These are phyloP conservation scores for Volucella bombylans DNA, from an alignment of 2,888 invertebrate genomes.

Conservation along the genomic window DNA sequence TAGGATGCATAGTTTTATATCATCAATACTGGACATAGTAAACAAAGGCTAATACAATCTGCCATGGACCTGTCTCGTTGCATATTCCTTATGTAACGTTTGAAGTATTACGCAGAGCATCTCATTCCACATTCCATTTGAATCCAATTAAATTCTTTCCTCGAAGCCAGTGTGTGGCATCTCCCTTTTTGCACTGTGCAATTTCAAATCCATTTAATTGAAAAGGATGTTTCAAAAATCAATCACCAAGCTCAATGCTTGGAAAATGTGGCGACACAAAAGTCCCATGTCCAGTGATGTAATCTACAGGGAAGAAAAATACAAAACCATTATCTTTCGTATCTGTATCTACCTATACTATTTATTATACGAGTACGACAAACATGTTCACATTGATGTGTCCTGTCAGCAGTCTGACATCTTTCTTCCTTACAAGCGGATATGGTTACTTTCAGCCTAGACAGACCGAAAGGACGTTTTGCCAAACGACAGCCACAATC, in stretches of 20 bases:
- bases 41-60: too few relatives aligned
- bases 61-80: too few relatives aligned
- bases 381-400: constrained; percentile 14
- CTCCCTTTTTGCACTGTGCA: neutral
- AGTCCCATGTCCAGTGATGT: constrained; percentile 9
- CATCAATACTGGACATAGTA: too few relatives aligned
- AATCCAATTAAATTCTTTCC: neutral
- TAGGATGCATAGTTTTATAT: too few relatives aligned
- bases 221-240: constrained; percentile 47
- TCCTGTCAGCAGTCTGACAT: constrained; percentile 29
- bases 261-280: constrained; percentile 22
- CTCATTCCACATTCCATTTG: neutral
- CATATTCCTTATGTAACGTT: too few relatives aligned
- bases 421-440: constrained; percentile 28
- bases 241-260: constrained; percentile 46
- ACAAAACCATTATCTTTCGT: too few relatives aligned
- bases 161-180: neutral
- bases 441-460: constrained; percentile 3
- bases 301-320: neutral
- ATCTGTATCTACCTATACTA: constrained; percentile 2
- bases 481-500: constrained; percentile 13
- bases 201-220: constrained; percentile 45
- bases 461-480: constrained; percentile 18
- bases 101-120: neutral
- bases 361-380: neutral